Conservation (phyloP, 2,797 vertebrate genomes). For the Falco peregrinus region DNA sequence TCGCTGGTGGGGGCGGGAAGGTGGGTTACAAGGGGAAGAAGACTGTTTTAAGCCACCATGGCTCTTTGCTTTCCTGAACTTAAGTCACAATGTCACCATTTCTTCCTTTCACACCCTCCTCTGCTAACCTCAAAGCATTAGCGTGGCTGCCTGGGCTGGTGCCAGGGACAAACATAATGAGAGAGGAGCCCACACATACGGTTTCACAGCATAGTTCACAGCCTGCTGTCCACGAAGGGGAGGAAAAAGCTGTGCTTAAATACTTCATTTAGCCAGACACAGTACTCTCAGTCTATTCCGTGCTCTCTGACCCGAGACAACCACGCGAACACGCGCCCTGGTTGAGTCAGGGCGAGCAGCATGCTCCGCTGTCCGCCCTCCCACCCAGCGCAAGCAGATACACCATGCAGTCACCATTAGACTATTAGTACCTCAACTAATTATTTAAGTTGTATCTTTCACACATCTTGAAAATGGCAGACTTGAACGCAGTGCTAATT, state of each 20-base stretch:
- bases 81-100: neutral
- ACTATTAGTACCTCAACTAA: neutral
- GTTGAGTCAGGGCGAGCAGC: neutral
- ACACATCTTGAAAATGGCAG: neutral
- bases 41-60: neutral
- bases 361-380: neutral
- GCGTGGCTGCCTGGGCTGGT: neutral
- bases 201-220: neutral
- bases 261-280: neutral
- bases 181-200: accelerated
- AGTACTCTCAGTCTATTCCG: neutral
- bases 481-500: neutral
- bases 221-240: neutral
- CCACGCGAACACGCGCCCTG: accelerated
- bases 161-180: accelerated
- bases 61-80: neutral
- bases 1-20: neutral
- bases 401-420: neutral
- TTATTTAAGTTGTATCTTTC: neutral
- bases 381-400: neutral
- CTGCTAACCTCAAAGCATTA: neutral
- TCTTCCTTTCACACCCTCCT: neutral
- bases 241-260: neutral
- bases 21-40: neutral
- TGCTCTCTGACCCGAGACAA: neutral